Base-by-base conservation (phyloP, 2,113 vertebrate genomes). In the Chionomys nivalis region DNA sequence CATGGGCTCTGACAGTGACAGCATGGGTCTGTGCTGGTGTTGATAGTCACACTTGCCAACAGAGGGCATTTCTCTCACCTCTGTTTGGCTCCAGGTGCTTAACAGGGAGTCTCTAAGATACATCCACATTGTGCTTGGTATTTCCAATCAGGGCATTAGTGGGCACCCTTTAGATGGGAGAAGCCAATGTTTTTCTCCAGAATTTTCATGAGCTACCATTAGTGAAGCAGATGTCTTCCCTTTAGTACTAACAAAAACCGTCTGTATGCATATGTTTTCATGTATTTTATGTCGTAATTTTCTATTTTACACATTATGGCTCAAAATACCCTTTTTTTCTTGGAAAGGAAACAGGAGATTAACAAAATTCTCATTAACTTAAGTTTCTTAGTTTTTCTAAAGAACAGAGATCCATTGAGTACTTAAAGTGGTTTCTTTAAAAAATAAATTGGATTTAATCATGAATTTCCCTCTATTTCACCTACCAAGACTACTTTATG, bases 351-450 rank as follows among this genome's bases (percentile, higher is more conserved):
- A 91, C 9, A 72, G 23, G 10, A 93, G 6, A 70, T 87, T 94
- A 87, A 91, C 93, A 89, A 91, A 94, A 94, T 76, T 87, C 39
- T 78, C 73, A 77, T 12, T 68, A 36, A 97, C 42, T 68, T 94
- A 78, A 49, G 83, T 9, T 82, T 90, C 90, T 33, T 66, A 61
- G 16, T 21, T 79, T 94, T 93, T 88, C 36, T 87, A 44, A 91
- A 90, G 33, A 91, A 77, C 42, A 58, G 55, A 76, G 63, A 42
- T 85, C 94, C 49, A 63, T 68, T 52, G 75, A 44, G 36, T 78
- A 90, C 28, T 89, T 85, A 78, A 85, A 72, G 70, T 39, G n/a
- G 31, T 17, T 81, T 96, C 94, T 49, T 87, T 21, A 66, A 86
- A 91, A 83, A 93, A 58, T 70, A 96, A 87, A 79, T 92, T 39